phyloP scores from a whole-genome alignment of 2,888 invertebrate species.

The Patella ulyssiponensis region DNA sequence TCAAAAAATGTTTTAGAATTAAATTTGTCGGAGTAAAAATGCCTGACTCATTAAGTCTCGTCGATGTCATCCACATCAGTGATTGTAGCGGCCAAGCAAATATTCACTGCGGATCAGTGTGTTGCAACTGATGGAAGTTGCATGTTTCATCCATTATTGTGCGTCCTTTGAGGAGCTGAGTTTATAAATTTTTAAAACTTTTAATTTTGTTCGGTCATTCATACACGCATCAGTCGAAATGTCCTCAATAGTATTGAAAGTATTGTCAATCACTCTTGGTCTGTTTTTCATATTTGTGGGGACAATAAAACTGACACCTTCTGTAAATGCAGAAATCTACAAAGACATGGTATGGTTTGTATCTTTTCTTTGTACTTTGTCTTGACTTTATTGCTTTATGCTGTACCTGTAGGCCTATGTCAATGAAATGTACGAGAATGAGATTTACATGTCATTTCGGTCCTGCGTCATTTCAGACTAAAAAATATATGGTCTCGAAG shows the following conservation, averaged over 20 bases:
- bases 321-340: conserved; percentile 93
- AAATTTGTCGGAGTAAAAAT: too few species aligned
- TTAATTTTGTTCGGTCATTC: not conserved
- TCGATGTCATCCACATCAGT: too few species aligned
- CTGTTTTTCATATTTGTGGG: conserved; percentile 96
- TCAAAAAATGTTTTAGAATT: too few species aligned
- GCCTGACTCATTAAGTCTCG: too few species aligned
- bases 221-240: conserved; percentile 26
- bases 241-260: conserved; percentile 82
- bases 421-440: too few species aligned
- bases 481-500: too few species aligned
- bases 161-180: too few species aligned
- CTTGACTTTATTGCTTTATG: not conserved
- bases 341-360: conserved; percentile 97
- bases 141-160: not conserved
- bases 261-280: conserved; percentile 91
- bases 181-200: not conserved
- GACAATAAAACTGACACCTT: conserved; percentile 90
- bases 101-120: too few species aligned
- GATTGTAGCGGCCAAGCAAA: too few species aligned
- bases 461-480: too few species aligned
- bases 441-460: too few species aligned
- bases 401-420: too few species aligned
- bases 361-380: not conserved
- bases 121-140: conserved; percentile 18